A percentile compares a stretch with the other conserved stretches of the same genome.
Evolutionary conservation across 2,888 invertebrate species (phyloP).

Genomic region (Stictocephala bisonia): DNA sequence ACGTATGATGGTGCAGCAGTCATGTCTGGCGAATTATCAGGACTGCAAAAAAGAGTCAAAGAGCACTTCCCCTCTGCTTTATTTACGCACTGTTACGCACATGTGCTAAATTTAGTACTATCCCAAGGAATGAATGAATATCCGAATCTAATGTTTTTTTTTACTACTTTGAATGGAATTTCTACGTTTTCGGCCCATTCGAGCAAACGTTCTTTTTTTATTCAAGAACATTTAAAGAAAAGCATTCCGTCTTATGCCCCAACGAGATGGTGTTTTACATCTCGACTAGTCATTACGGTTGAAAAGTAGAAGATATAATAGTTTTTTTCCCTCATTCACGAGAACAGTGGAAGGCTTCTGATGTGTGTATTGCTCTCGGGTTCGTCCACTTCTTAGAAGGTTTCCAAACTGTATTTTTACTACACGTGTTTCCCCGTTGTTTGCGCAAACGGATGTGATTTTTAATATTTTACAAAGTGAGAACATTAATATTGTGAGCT

Average conservation of each 20-base stretch:
- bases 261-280: constrained; percentile 33
- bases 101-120: constrained; percentile 57
- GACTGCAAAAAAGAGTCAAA: constrained; percentile 60
- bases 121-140: constrained; percentile 55
- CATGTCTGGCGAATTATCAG: constrained; percentile 57
- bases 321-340: constrained; percentile 11
- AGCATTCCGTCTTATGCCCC: constrained; percentile 9
- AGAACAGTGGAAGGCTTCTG: constrained; percentile 12
- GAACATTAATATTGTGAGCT: constrained; percentile 6
- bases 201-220: constrained; percentile 53
- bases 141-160: no score
- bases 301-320: neutral
- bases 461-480: no score
- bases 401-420: constrained; percentile 35
- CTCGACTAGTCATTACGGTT: constrained; percentile 1
- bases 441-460: no score
- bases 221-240: constrained; percentile 45
- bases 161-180: constrained; percentile 57
- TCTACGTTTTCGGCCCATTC: constrained; percentile 59
- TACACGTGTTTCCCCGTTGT: no score
- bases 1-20: constrained; percentile 61
- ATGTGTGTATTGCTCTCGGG: constrained; percentile 2
- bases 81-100: constrained; percentile 59
- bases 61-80: constrained; percentile 55
- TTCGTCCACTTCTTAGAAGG: constrained; percentile 11